Base-by-base conservation (phyloP, 2,113 vertebrate species). In the Corapipo altera region DNA sequence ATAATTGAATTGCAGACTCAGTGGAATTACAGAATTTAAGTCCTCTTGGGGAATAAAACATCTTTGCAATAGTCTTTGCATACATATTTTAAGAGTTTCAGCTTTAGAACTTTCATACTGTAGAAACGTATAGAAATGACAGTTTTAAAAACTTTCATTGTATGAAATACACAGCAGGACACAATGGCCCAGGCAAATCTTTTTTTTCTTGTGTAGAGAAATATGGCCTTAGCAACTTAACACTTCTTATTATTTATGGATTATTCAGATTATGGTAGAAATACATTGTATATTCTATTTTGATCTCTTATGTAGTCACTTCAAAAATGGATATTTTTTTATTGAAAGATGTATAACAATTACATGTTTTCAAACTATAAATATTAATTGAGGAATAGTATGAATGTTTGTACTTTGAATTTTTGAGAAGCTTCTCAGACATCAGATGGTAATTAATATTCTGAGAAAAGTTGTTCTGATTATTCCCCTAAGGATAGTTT, bases 341-440 rank as follows among this genome's bases (percentile, higher is more conserved):
- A 94, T 87, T 94, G 82, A 95, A 72, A 93, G 93, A 93, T 91
- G 95, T 97, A 79, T 95, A 95, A 87, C 55, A 93, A 93, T 93
- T 95, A 77, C 95, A 80, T 77, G 37, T 94, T 98, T 97, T 96
- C 54, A 55, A 84, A 78, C 81, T 89, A 96, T 96, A 97, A 97
- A 97, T 98, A 97, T 97, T 98, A 90, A 97, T 95, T 93, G 61
- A 96, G 79, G 48, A 95, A 96, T 76, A 91, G 72, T 85, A 83
- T 51, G 82, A 94, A 85, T 91, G 39, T 96, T 97, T 94, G 78
- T 75, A 76, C 78, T 92, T 95, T 83, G 91, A 97, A 97, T 97
- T 95, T 96, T 96, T 97, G 95, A 95, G 90, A 92, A 88, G 77
- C 22, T 91, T 85, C 70, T 85, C 61, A 85, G 91, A 96, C 32